phyloP scores from a whole-genome alignment of 2,113 vertebrate genomes.

The Barbus barbus region DNA sequence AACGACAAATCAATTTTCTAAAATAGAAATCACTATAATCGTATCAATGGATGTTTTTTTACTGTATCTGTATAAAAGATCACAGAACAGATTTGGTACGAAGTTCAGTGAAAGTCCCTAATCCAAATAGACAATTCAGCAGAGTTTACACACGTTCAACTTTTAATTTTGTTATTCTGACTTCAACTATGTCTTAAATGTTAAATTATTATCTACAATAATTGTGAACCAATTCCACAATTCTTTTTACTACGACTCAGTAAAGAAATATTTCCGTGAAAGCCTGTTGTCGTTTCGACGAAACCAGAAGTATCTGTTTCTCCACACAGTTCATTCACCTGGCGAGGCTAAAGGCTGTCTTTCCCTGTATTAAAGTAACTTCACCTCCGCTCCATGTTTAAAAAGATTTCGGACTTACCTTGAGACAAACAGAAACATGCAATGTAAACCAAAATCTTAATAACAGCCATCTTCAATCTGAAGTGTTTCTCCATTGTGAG shows the following conservation, averaged over 20 bases:
- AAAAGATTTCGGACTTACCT: not conserved
- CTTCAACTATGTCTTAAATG: not conserved
- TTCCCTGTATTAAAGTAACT: not conserved
- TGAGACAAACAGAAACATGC: not conserved
- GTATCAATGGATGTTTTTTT: too few relatives aligned
- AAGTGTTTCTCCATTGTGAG: not conserved
- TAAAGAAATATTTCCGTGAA: not conserved
- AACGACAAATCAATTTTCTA: too few relatives aligned
- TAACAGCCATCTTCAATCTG: not conserved
- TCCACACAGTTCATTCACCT: too few relatives aligned
- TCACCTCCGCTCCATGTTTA: not conserved
- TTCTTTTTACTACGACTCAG: too few relatives aligned
- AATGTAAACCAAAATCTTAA: not conserved
- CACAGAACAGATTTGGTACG: not conserved
- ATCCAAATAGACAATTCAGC: not conserved
- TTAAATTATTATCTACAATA: not conserved
- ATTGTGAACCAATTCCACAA: too few relatives aligned
- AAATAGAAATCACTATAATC: too few relatives aligned
- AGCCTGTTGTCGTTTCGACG: too few relatives aligned
- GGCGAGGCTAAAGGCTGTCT: not conserved
- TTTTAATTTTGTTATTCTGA: not conserved
- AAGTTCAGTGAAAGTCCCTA: not conserved
- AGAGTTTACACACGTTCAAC: not conserved
- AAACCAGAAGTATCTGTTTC: too few relatives aligned
- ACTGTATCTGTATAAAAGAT: too few relatives aligned